phyloP scores from a whole-genome alignment of 2,113 vertebrate species.

The Hydropotes inermis region DNA sequence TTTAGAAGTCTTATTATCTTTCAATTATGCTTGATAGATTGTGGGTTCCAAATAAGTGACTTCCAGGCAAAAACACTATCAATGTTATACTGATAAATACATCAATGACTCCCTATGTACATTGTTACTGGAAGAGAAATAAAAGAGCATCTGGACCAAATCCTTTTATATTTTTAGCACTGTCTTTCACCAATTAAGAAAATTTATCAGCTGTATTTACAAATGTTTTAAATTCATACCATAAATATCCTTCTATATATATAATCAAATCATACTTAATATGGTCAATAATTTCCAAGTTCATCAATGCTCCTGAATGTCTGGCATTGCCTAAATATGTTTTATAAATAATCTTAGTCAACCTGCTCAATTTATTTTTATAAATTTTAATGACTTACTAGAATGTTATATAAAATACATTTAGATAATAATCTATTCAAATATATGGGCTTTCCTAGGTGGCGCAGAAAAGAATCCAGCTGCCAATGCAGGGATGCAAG shows the following conservation, averaged over 20 bases:
- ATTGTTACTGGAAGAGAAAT: not conserved
- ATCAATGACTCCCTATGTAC: not conserved
- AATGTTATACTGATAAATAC: not conserved
- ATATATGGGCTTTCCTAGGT: not conserved
- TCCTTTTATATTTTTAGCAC: not conserved
- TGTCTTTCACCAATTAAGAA: not conserved
- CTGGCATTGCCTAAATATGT: not conserved
- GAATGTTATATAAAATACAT: not conserved
- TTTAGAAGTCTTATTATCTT: not conserved
- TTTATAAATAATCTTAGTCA: not conserved
- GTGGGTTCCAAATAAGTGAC: not conserved
- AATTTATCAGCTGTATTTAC: not conserved
- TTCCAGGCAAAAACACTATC: not conserved
- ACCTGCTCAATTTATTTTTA: not conserved
- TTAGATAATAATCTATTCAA: not conserved
- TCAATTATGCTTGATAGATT: not conserved
- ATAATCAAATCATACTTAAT: not conserved
- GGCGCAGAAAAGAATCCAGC: not conserved
- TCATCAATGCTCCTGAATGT: not conserved
- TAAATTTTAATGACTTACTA: not conserved
- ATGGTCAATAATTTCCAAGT: not conserved
- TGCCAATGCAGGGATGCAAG: not conserved
- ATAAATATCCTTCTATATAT: not conserved
- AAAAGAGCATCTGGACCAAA: not conserved
- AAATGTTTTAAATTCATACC: not conserved